Evolutionary conservation across 2,113 vertebrate genomes (phyloP).

Genomic region (Stercorarius parasiticus): DNA sequence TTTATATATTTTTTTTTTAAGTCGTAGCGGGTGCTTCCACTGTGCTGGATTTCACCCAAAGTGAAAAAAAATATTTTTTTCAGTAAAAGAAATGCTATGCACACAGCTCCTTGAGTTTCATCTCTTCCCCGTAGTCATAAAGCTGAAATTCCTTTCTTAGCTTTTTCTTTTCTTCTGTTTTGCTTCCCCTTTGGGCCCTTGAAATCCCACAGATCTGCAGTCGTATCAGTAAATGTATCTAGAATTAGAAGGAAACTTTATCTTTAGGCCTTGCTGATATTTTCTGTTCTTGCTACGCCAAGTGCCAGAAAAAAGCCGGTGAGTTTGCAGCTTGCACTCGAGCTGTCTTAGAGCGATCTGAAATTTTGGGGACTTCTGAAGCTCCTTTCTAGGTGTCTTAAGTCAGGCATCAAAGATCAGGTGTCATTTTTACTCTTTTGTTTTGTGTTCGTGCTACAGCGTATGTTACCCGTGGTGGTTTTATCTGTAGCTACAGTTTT

Average conservation of each 20-base stretch:
- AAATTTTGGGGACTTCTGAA: neutral
- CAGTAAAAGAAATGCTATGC: neutral
- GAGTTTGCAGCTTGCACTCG: neutral
- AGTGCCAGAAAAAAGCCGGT: neutral
- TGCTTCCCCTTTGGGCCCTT: neutral
- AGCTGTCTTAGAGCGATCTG: neutral
- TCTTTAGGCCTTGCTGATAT: neutral
- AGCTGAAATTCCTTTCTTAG: neutral
- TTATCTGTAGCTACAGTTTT: constrained; percentile 38
- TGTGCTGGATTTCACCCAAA: neutral
- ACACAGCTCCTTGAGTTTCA: neutral
- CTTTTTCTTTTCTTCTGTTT: neutral
- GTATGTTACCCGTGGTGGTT: neutral
- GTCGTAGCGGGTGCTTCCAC: neutral
- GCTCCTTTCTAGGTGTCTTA: neutral
- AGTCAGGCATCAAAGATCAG: neutral
- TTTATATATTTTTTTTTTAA: neutral
- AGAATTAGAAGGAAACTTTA: neutral
- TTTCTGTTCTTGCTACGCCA: neutral
- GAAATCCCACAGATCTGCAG: neutral
- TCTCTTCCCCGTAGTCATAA: neutral
- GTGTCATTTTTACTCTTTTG: neutral
- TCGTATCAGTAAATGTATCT: neutral
- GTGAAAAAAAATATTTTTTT: neutral
- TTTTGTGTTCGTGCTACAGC: neutral